These are phyloP conservation scores for Ranitomeya imitator DNA, from an alignment of 2,113 vertebrate species.

Conservation along the genomic window DNA sequence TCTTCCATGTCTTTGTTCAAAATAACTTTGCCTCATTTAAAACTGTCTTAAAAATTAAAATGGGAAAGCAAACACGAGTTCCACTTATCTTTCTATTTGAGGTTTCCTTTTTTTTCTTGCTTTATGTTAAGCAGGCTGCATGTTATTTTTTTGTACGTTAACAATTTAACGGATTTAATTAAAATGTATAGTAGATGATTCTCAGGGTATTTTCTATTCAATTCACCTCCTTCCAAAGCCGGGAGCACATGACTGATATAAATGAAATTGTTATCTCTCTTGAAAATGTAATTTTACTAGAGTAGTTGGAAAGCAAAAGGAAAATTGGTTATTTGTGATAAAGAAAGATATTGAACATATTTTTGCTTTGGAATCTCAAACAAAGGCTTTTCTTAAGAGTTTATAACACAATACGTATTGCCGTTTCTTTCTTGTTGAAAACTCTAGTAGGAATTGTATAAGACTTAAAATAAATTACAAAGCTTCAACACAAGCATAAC, in stretches of 20 bases:
- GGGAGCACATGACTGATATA: conserved; percentile 26
- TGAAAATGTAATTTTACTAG: conserved; percentile 45
- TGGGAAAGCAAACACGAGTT: not conserved
- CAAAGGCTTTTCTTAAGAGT: conserved; percentile 12
- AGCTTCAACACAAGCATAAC: not conserved
- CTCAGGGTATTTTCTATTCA: not conserved
- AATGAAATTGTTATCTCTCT: conserved; percentile 30
- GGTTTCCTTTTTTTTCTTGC: not conserved
- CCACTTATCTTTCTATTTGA: conserved; percentile 4
- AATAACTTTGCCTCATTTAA: not conserved
- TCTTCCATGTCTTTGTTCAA: not conserved
- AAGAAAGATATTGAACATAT: conserved; percentile 37
- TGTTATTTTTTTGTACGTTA: conserved; percentile 3
- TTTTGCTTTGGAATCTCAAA: conserved; percentile 22
- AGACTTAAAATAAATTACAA: conserved; percentile 34
- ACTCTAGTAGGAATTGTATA: conserved; percentile 18
- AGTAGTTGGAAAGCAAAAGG: conserved; percentile 21
- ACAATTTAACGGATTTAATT: conserved; percentile 8
- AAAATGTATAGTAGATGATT: conserved; percentile 1
- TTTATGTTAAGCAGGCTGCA: not conserved
- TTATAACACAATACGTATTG: conserved; percentile 22
- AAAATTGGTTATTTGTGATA: conserved; percentile 41
- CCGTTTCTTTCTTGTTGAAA: conserved; percentile 17
- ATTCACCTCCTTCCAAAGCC: not conserved
- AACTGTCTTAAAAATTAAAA: not conserved